These are phyloP conservation scores for Noctua janthina DNA, from an alignment of 2,888 invertebrate genomes.

Conservation along the genomic window DNA sequence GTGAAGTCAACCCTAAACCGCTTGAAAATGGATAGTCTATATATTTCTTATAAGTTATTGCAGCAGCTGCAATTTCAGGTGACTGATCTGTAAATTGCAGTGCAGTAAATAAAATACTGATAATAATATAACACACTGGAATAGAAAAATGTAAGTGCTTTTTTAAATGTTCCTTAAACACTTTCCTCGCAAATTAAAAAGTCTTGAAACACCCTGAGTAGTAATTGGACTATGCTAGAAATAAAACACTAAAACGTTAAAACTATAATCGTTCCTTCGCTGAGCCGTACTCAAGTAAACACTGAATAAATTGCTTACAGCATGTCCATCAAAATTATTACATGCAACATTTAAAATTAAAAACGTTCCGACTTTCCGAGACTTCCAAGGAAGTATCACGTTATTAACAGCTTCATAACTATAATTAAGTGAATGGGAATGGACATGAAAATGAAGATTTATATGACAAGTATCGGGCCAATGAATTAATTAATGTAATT, in stretches of 20 bases:
- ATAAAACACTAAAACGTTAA: background rate
- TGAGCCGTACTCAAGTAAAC: background rate
- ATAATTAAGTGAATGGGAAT: slow-evolving; percentile 32
- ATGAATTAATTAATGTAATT: slow-evolving; percentile 58
- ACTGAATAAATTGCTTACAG: background rate
- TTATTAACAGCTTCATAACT: slow-evolving; percentile 35
- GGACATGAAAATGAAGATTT: slow-evolving; percentile 46
- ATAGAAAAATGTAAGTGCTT: background rate
- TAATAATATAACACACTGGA: background rate
- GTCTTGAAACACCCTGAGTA: background rate
- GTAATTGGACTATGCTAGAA: background rate
- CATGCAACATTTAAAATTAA: slow-evolving; percentile 8
- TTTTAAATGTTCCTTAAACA: background rate
- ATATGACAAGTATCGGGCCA: slow-evolving; percentile 28
- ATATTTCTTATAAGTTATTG: background rate
- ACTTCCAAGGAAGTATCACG: slow-evolving; percentile 6
- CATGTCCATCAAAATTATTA: slow-evolving; percentile 1
- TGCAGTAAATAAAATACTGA: background rate
- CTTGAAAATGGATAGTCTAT: background rate
- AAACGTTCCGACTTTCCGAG: background rate
- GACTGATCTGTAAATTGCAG: slow-evolving; percentile 3
- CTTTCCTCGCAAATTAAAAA: slow-evolving; percentile 3
- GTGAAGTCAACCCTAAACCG: background rate
- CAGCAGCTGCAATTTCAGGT: slow-evolving; percentile 12
- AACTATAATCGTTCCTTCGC: background rate